Evolutionary conservation across 1,140 invertebrate genomes (phyloP), one percentile per base, ranked within the genome.

Genomic region (Holcopasites calliopsidis): DNA sequence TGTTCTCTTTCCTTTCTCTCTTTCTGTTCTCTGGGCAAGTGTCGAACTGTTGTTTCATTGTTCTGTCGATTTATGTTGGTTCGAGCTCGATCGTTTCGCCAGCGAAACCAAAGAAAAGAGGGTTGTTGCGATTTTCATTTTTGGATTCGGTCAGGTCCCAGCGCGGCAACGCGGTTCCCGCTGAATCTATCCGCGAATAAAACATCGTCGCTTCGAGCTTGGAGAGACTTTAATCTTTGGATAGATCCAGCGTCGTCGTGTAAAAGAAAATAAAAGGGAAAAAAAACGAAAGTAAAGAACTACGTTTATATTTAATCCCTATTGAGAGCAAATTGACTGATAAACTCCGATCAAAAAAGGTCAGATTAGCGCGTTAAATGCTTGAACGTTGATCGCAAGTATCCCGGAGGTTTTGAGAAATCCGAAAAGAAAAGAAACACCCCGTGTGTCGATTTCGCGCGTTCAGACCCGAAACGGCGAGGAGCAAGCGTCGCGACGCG

Each of bases 401-500:
- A n/a, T n/a, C n/a, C n/a, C n/a, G n/a, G n/a, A n/a, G n/a, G n/a
- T n/a, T n/a, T n/a, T n/a, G n/a, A 47, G n/a, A 16, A n/a, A 47
- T 18, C 3, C 3, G 16, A 47, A 47, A 18, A 18, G 44, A 8
- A 47, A 47, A 16, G 44, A 47, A 47, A 11, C 44, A 47, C n/a
- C n/a, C n/a, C n/a, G n/a, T n/a, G n/a, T n/a, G 68, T 73, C 58
- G 70, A 64, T 64, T 64, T 73, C 28, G n/a, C 23, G 23, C 10
- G 31, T 13, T 47, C 44, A 11, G 16, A 38, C 42, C 33, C 31
- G 26, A 35, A 60, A 77, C 8, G 44, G 16, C 47, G 47, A 79
- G 79, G 38, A 64, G 54, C 40, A 61, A 58, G 82, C 80, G 49
- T 80, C 73, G 80, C 54, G 50, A 78, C 77, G 83, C 83, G 79